These are phyloP conservation scores for Podotricha telesiphe DNA, from an alignment of 2,888 invertebrate species.

Conservation along the genomic window DNA sequence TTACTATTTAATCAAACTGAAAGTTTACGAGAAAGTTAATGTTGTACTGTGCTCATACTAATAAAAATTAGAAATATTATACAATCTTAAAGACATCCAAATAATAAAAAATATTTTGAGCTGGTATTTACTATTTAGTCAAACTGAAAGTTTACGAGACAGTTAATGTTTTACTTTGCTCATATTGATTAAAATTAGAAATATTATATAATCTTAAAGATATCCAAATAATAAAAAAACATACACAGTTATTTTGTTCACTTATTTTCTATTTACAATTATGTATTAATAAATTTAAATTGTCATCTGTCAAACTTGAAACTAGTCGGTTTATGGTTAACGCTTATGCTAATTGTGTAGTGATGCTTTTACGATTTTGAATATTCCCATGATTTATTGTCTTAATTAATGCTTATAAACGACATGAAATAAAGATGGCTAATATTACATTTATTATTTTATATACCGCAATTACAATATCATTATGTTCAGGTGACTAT, in stretches of 20 bases:
- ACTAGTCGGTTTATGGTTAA: slow-evolving; percentile 4
- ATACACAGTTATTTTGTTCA: no score
- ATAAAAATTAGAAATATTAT: not conserved
- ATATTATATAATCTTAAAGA: not conserved
- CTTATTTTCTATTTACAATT: not conserved
- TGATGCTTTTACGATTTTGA: not conserved
- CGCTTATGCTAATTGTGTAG: not conserved
- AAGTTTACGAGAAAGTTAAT: no score
- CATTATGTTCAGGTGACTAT: slow-evolving; percentile 22
- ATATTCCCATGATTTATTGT: not conserved
- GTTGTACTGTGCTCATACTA: not conserved
- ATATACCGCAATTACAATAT: slow-evolving; percentile 5
- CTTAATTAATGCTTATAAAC: not conserved
- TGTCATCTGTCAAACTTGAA: slow-evolving; percentile 7
- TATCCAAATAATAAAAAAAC: no score
- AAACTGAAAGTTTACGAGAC: no score
- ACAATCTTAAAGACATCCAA: not conserved
- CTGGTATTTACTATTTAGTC: no score
- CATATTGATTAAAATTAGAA: not conserved
- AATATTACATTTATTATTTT: slow-evolving; percentile 18
- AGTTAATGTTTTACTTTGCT: not conserved
- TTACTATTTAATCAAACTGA: no score
- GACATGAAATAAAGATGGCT: slow-evolving; percentile 24
- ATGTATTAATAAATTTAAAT: no score
- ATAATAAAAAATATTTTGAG: no score